Evolutionary conservation across 2,113 vertebrate genomes (phyloP), one percentile per base, ranked within the genome.

Genomic region (Chamaea fasciata): DNA sequence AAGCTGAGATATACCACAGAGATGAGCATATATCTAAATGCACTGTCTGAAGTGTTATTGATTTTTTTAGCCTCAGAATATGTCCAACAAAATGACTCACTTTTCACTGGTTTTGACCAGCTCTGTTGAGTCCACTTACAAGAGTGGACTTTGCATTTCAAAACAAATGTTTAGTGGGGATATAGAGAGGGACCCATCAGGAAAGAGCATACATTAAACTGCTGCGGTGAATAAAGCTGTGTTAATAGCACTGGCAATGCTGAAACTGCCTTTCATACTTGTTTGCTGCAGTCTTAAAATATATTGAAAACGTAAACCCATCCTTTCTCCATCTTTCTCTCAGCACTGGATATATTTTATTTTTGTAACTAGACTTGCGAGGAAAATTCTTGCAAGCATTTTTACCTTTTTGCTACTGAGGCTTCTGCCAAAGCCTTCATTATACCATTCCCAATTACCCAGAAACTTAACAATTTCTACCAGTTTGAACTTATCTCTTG

Each of bases 371-470:
- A 67, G 55, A 63, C 47, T 93, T 87, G 28, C 67, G 83, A 77
- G 57, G 92, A 94, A 94, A 94, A 65, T 68, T 89, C 85, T 94
- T 95, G 35, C 57, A 79, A 92, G 62, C 52, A 89, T 93, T 97
- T 95, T 94, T 84, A 94, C 49, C 14, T 83, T 62, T 79, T 83
- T 94, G 59, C 85, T 94, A 42, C 71, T 67, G 56, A 59, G 50
- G 70, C 18, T 85, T 44, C 27, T 37, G 24, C 17, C 62, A 18
- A 21, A 37, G 76, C 22, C 37, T 92, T 73, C 67, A 77, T 95
- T 53, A 88, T 79, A 75, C 24, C 33, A 87, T 86, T 93, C 9
- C 22, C 2, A 63, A 62, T 81, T 89, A 94, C 79, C 57, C 53
- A 89, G n/a, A 68, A 95, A 83, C 46, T 62, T 71, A 80, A 68